Percentiles rank a stretch among this genome's conserved stretches.
These are phyloP conservation scores for Zosterops pallidus DNA, from an alignment of 2,113 vertebrate species.

Conservation along the genomic window DNA sequence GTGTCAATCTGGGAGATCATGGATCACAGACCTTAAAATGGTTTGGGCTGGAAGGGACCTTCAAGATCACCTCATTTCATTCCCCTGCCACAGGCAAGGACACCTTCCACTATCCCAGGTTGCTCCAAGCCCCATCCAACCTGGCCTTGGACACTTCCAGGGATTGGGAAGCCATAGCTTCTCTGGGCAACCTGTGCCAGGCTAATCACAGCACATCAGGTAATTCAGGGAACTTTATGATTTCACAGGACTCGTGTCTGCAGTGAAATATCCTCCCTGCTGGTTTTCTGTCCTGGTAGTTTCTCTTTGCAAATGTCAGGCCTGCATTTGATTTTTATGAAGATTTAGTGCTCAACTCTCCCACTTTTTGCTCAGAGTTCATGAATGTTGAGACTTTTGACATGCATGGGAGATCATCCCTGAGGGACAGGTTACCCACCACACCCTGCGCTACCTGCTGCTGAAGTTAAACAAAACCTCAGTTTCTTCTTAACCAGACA, in stretches of 20 bases:
- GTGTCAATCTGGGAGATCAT: background rate
- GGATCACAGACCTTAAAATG: background rate
- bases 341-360: background rate
- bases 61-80: background rate
- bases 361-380: background rate
- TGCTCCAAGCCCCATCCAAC: accelerated
- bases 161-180: background rate
- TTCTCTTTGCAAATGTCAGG: background rate
- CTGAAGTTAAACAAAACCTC: background rate
- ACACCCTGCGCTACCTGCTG: background rate
- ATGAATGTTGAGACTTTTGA: background rate
- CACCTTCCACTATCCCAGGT: background rate
- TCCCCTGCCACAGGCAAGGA: background rate
- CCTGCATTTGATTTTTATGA: background rate
- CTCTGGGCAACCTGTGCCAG: background rate
- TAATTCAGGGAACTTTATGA: background rate
- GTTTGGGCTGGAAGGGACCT: background rate
- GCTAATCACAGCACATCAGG: background rate
- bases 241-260: background rate
- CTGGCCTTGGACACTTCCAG: background rate
- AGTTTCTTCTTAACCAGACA: accelerated
- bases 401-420: background rate
- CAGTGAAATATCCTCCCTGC: background rate
- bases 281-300: background rate
- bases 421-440: background rate